phyloP scores from a whole-genome alignment of 37 sponge, comb jelly and placozoan genomes.

The Ianthella basta region DNA sequence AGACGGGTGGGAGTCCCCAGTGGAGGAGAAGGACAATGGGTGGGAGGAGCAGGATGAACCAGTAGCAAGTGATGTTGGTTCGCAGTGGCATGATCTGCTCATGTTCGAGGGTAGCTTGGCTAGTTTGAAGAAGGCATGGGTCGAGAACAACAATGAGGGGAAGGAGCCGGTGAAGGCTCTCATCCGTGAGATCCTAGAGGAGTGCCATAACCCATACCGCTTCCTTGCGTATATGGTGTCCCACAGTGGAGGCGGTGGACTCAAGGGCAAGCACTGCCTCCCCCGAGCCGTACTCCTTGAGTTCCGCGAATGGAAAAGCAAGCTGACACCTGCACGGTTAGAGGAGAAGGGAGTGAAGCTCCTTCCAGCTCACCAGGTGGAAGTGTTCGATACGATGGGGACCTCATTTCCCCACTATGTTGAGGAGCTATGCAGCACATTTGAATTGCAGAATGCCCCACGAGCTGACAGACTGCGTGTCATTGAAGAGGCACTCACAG shows the following conservation, averaged over 20 bases:
- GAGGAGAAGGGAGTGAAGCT: not conserved
- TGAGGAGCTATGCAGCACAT: slow-evolving; percentile 2
- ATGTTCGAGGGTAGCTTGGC: not conserved
- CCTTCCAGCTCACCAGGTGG: not conserved
- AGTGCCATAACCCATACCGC: not conserved
- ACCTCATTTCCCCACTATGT: not conserved
- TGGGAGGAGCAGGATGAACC: too few relatives aligned
- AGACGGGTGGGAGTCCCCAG: too few relatives aligned
- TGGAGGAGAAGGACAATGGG: too few relatives aligned
- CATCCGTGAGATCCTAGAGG: not conserved
- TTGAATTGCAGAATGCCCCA: not conserved
- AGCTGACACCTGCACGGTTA: not conserved
- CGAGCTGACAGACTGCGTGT: not conserved
- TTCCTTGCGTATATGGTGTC: not conserved
- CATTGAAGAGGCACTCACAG: not conserved
- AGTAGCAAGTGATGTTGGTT: too few relatives aligned
- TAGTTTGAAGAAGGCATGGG: slow-evolving; percentile 3
- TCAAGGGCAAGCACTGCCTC: slow-evolving; percentile 17
- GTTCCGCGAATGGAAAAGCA: slow-evolving; percentile 45
- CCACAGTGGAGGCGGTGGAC: not conserved
- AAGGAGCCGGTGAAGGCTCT: not conserved
- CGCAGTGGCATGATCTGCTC: too few relatives aligned
- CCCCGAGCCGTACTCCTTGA: slow-evolving; percentile 32
- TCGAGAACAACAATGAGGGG: not conserved
- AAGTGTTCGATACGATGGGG: not conserved